Evolutionary conservation across 2,797 vertebrate species (phyloP).

Genomic region (Helostoma temminkii): DNA sequence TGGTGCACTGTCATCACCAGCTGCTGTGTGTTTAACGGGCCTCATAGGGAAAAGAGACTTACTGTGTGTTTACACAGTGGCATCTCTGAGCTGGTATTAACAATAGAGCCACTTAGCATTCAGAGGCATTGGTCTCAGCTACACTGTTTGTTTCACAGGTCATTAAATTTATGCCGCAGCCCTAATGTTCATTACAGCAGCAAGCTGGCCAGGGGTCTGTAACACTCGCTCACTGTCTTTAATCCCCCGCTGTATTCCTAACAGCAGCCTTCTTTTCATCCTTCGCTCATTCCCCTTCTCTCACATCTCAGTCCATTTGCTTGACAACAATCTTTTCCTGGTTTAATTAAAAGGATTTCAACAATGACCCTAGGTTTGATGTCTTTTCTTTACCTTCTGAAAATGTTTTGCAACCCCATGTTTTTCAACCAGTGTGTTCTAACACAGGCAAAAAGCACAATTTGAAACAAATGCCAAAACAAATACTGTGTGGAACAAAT

Average conservation of each 20-base stretch:
- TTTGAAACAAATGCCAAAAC: constrained; percentile 21
- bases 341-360: constrained; percentile 70
- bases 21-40: constrained; percentile 56
- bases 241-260: constrained; percentile 71
- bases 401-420: constrained; percentile 17
- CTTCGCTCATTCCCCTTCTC: constrained; percentile 49
- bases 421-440: no score
- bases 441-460: background rate
- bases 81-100: constrained; percentile 80
- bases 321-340: constrained; percentile 64
- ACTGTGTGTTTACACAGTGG: constrained; percentile 79
- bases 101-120: constrained; percentile 85
- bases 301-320: constrained; percentile 65
- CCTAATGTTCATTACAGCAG: constrained; percentile 86
- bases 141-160: constrained; percentile 86
- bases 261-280: constrained; percentile 67
- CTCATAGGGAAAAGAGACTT: constrained; percentile 60
- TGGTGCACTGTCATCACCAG: constrained; percentile 37
- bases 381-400: background rate
- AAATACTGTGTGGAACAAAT: constrained; percentile 21
- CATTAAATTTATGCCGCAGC: constrained; percentile 87
- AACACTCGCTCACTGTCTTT: constrained; percentile 77
- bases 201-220: constrained; percentile 79
- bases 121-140: constrained; percentile 75
- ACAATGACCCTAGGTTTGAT: constrained; percentile 42